Evolutionary conservation across 2,888 invertebrate genomes (phyloP), one percentile per base, ranked within the genome.

Genomic region (Amblyjoppa fuscipennis): DNA sequence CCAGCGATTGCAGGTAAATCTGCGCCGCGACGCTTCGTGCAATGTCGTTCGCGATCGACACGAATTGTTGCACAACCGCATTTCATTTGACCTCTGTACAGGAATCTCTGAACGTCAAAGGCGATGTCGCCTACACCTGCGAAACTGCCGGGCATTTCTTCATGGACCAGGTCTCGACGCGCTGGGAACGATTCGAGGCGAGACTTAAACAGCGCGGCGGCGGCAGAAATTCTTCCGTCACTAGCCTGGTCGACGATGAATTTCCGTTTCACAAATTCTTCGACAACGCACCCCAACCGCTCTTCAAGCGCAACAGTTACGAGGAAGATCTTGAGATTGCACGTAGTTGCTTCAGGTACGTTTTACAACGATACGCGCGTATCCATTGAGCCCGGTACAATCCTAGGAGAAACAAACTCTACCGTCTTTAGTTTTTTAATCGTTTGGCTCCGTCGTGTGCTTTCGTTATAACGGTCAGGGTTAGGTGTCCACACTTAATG

Each of bases 111-210:
- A 96, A 96, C 68, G 98, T 98, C 0, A 96, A 96, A 76, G 98
- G 98, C 4, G 99, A 98, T 90, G 98, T 98, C 69, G 97, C 98
- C 0, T 99, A 99, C 93, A 99, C 99, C 0, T 99, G 99, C 94
- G 99, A 99, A 95, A 99, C 99, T 0, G 99, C 99, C 1, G 98
- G 99, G 9, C 98, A 99, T 94, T 99, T 99, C 95, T 99, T 98
- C 94, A 96, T 99, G 70, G 99, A 99, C 94, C 99, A 99, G 94
- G 95, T 99, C 75, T 94, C 98, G 85, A 97, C 99, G 0, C 95
- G 98, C 77, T 99, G 99, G 99, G 98, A 99, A 91, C 96, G 97
- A 89, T 99, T 98, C 94, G 95, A 96, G 81, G 94, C 95, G 85
- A 95, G 95, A 89, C 95, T 97, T 0, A 95, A 96, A 87, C 95